These are phyloP conservation scores for Pollenia griseotomentosa DNA, from an alignment of 2,888 invertebrate genomes.

Conservation along the genomic window DNA sequence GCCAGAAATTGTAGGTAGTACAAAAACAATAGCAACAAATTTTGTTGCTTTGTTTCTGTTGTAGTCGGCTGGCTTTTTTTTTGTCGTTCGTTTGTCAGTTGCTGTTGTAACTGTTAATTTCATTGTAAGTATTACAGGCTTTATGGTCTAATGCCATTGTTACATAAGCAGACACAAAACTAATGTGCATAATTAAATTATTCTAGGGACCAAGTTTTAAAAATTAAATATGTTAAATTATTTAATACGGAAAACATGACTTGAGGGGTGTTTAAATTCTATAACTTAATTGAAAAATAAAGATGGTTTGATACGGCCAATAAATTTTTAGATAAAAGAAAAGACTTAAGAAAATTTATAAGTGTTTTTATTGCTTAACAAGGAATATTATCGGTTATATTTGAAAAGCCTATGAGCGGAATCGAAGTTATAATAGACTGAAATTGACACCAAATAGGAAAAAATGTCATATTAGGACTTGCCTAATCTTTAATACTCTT, in stretches of 20 bases:
- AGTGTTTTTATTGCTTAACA: too few relatives aligned
- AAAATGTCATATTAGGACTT: too few relatives aligned
- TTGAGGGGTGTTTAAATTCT: constrained; percentile 20
- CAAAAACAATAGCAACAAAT: not conserved
- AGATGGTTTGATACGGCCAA: not conserved
- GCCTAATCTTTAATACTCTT: too few relatives aligned
- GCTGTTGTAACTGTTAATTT: not conserved
- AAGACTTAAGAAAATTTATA: too few relatives aligned
- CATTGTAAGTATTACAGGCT: constrained; percentile 22
- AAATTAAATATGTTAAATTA: constrained; percentile 34
- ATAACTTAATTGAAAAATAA: constrained; percentile 37
- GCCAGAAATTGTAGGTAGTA: not conserved
- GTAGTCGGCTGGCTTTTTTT: not conserved
- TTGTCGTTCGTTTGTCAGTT: constrained; percentile 20
- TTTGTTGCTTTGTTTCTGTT: not conserved
- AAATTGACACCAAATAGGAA: too few relatives aligned
- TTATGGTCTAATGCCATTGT: constrained; percentile 53
- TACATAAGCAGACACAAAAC: not conserved
- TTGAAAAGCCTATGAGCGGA: too few relatives aligned
- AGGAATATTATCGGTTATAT: too few relatives aligned
- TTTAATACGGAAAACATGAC: not conserved
- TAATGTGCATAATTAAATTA: constrained; percentile 54
- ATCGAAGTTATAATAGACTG: too few relatives aligned
- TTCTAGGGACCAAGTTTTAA: constrained; percentile 40
- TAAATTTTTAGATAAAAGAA: not conserved